A percentile compares a stretch with the other conserved stretches of the same genome.
Evolutionary conservation across 2,888 invertebrate species (phyloP).

Genomic region (Trichogramma dendrolimi): DNA sequence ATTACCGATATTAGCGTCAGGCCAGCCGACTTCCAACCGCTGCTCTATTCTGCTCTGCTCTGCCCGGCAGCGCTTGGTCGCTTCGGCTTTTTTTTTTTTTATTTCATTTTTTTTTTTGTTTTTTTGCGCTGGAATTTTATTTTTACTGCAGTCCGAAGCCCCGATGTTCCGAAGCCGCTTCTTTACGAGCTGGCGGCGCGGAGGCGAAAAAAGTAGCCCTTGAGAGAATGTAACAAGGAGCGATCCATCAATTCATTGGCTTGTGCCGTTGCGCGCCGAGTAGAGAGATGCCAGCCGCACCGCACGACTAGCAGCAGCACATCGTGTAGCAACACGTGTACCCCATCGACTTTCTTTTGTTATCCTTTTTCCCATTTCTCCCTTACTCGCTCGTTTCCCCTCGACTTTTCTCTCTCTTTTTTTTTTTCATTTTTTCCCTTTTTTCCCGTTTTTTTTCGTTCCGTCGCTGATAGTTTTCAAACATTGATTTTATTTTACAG

Average conservation of each 20-base stretch:
- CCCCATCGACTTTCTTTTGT: no score
- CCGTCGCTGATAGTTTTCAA: no score
- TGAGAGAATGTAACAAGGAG: no score
- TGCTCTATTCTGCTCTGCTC: slow-evolving; percentile 29
- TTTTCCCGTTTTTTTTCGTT: no score
- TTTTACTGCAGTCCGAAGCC: neutral
- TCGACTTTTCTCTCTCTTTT: no score
- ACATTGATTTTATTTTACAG: no score
- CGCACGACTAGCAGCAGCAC: neutral
- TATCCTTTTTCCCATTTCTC: no score
- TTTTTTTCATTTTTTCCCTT: no score
- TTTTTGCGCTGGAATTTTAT: neutral
- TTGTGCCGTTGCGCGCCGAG: neutral
- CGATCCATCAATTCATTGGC: no score
- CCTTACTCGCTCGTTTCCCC: no score
- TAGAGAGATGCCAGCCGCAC: neutral
- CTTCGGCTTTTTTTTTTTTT: slow-evolving; percentile 4
- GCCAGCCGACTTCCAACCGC: slow-evolving; percentile 30
- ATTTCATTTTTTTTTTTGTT: neutral
- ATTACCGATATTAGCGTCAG: slow-evolving; percentile 46
- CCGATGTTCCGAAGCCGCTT: neutral
- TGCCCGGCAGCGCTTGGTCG: slow-evolving; percentile 43
- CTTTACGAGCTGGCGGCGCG: neutral
- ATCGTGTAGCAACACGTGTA: no score
- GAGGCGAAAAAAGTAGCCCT: no score